Evolutionary conservation across 2,797 vertebrate genomes (phyloP).

Genomic region (Oreonectes daqikongensis): DNA sequence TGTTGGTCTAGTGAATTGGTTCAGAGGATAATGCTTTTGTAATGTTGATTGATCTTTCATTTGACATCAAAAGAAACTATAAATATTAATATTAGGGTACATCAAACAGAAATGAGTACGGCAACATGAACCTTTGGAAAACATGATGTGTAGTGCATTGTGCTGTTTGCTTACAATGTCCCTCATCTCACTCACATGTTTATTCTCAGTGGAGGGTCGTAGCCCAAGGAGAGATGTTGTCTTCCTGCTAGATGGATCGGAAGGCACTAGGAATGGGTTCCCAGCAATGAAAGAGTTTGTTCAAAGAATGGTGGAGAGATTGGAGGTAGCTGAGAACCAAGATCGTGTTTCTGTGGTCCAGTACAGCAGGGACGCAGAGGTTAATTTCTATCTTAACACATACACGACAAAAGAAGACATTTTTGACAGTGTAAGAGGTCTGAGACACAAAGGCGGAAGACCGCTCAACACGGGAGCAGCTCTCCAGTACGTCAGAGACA

Average conservation of each 20-base stretch:
- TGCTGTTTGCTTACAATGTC: conserved; percentile 20
- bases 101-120: conserved; percentile 47
- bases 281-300: conserved; percentile 80
- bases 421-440: conserved; percentile 62
- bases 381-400: conserved; percentile 80
- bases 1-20: background rate
- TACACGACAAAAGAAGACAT: conserved; percentile 72
- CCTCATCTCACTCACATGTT: conserved; percentile 43
- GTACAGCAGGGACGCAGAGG: conserved; percentile 74
- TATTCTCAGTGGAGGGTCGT: background rate
- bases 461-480: conserved; percentile 79
- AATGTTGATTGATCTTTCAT: no score
- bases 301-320: conserved; percentile 68
- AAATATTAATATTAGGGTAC: conserved; percentile 59
- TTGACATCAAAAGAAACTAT: no score
- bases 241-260: conserved; percentile 80
- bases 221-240: conserved; percentile 79
- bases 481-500: conserved; percentile 74
- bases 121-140: background rate
- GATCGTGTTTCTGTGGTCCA: conserved; percentile 78
- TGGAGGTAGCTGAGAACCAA: conserved; percentile 76
- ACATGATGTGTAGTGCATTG: background rate
- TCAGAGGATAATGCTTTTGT: no score
- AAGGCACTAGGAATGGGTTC: conserved; percentile 77
- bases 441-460: conserved; percentile 77